Base-by-base conservation (phyloP, 2,113 vertebrate species). In the Barbus barbus region DNA sequence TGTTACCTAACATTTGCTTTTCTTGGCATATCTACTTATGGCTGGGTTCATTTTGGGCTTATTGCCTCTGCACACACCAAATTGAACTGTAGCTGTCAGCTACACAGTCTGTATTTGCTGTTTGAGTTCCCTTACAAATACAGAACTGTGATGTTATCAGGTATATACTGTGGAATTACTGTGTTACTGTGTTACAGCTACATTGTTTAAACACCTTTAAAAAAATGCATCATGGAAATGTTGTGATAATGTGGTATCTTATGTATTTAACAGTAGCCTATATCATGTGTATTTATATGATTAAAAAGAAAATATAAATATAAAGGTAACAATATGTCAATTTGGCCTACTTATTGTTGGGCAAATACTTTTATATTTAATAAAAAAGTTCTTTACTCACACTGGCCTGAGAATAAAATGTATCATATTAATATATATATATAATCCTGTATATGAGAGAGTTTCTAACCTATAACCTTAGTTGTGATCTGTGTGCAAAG, bases 1-100 rank as follows among this genome's bases (percentile, higher is more conserved):
- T 26, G 41, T 74, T 74, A 48, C 41, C 71, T 74, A 74, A 74
- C 71, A 24, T 74, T 46, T 74, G 41, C 41, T 74, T 26, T 74
- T 74, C 71, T 74, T 74, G 41, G 71, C 71, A 8, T 38, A 12
- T 69, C 65, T 12, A 33, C 33, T 5, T 12, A n/a, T 71, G 67
- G 20, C 33, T 71, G 9, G 4, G 9, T 38, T 71, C 20, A n/a
- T 38, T 12, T 12, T n/a, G 65, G 31, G 33, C 38, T 26, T 24
- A 46, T 46, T 73, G n/a, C 69, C 38, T 63, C 24, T 31, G 63
- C 28, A 28, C 2, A 13, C 60, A n/a, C 60, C 18, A 53, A 4
- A 12, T 0, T 16, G 28, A 20, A 24, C 63, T 36, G 33, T 33
- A 69, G 65, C 18, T 69, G 20, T 56, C 20, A 22, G 53, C n/a